Base-by-base conservation (phyloP, 2,113 vertebrate genomes). In the Dromiciops gliroides region DNA sequence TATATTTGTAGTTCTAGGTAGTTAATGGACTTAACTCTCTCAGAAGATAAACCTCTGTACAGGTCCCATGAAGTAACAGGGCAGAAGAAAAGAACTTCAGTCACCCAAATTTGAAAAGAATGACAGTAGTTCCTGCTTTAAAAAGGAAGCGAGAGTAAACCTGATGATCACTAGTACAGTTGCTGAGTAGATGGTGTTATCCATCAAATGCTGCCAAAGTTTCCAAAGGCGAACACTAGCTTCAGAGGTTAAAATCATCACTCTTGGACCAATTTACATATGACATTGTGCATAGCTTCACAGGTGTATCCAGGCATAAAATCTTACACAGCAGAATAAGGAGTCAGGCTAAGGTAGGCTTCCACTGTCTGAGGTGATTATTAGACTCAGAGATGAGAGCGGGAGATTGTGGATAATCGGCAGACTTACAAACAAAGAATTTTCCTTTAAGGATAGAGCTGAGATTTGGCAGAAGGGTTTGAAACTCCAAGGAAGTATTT, bases 401-500 rank as follows among this genome's bases (percentile, higher is more conserved):
- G 0, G 25, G 51, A 14, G 12, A 67, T 48, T 91, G 96, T 92
- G 51, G 94, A 75, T 96, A 94, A 90, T 19, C 91, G 88, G 60
- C 90, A 93, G 94, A 56, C 67, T 96, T 51, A 53, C 90, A 92
- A 91, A 96, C 96, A 56, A 37, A 67, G 52, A 50, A 53, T 90
- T 47, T 92, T 97, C 94, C 88, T 53, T 92, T 95, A 83, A 60
- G 94, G 94, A 93, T 88, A 83, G 22, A 95, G 67, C 91, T 24
- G 16, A 92, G n/a, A 44, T 89, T 95, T 95, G 91, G 90, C 97
- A 53, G 90, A 94, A 92, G 90, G 93, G 90, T 95, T 97, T 96
- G 96, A 96, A 98, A 90, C 52, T 50, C 44, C 91, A 90, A 94
- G 98, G 95, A 94, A 67, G 19, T 51, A 92, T 53, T 96, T 97